Evolutionary conservation across 2,888 invertebrate genomes (phyloP), one percentile per base, ranked within the genome.

Genomic region (Drepana falcataria): DNA sequence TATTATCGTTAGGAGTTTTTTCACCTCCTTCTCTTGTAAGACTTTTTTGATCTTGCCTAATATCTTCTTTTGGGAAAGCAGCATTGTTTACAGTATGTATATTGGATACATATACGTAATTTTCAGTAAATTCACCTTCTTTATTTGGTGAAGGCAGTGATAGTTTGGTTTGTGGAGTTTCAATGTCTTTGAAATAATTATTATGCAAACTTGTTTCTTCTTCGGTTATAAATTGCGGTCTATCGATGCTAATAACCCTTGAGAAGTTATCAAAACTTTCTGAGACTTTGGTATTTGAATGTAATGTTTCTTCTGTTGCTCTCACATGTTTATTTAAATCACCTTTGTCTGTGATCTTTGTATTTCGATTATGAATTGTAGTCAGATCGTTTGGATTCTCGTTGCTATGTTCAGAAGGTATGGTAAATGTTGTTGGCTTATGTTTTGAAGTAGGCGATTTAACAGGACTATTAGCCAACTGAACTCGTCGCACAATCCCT

Each of bases 401-500:
- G 2, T 9, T 4, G 6, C 9, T 4, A 2, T 44, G 9, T 9
- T 9, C 44, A 9, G 3, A 3, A 2, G 3, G 3, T 44, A 2
- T 4, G 4, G 44, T 9, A 1, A 44, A 2, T 44, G 48, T 0
- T 53, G 47, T 56, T 7, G 53, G 52, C 48, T 52, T 60, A 7
- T 52, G n/a, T 53, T 57, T 59, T 9, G 67, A 3, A 40, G 51
- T 49, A 2, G 77, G 74, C 0, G 81, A 73, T 68, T 76, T 79
- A 0, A 77, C 71, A 4, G 72, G 68, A 35, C 65, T 75, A 34
- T 69, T 65, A 33, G 56, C 57, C 33, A 75, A 56, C 48, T 76
- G 63, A 21, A 78, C 72, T 37, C 81, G 74, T 61, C 74, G 69
- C 5, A 85, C 67, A 48, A 64, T 79, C 3, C 76, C 81, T 2